Percentiles rank a stretch among this genome's conserved stretches.
Evolutionary conservation across 2,888 invertebrate genomes (phyloP).

Genomic region (Morinoia aosen): DNA sequence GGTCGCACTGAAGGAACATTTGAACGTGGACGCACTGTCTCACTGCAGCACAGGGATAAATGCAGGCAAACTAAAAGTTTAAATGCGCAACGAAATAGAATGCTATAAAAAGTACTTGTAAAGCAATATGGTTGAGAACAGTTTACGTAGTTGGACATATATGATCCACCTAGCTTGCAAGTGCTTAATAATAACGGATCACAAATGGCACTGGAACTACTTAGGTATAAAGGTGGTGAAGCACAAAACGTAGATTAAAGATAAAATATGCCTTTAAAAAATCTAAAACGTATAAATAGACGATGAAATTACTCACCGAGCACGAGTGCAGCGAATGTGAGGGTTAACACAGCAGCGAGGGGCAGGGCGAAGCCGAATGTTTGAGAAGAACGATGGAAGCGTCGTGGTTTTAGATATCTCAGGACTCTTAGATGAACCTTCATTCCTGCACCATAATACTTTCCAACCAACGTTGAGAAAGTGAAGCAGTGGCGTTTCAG

Average conservation of each 20-base stretch:
- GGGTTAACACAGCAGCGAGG: neutral
- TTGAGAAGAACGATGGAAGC: neutral
- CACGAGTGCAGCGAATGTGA: neutral
- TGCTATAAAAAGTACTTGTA: neutral
- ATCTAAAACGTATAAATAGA: neutral
- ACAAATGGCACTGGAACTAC: neutral
- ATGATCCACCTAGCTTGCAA: neutral
- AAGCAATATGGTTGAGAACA: neutral
- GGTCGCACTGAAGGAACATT: too few species aligned
- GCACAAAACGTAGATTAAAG: neutral
- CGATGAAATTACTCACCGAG: neutral
- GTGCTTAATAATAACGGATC: neutral
- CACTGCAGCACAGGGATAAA: too few species aligned
- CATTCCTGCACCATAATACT: neutral
- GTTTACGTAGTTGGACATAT: neutral
- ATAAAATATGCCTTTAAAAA: neutral
- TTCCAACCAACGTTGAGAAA: neutral
- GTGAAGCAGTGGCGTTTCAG: neutral
- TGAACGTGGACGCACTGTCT: too few species aligned
- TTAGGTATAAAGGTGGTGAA: neutral
- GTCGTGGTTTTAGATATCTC: constrained; percentile 24
- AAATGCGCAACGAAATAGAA: neutral
- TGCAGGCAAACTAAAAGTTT: neutral
- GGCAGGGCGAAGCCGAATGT: neutral
- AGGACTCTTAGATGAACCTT: constrained; percentile 27